Evolutionary conservation across 53 echinoderm and acorn worm species (phyloP).

Genomic region (Stichopus horrens): DNA sequence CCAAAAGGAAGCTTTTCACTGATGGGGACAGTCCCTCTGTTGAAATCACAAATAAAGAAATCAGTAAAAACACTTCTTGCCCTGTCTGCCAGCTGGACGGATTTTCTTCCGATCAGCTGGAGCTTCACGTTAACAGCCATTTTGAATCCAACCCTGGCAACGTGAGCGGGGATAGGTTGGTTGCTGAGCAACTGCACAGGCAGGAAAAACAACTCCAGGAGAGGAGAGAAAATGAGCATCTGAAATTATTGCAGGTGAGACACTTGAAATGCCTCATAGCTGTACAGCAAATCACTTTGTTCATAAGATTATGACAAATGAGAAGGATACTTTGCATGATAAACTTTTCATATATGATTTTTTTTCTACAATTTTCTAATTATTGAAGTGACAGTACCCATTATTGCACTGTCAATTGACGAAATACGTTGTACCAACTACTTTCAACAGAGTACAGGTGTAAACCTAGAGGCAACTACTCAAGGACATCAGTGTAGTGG

Average conservation of each 20-base stretch:
- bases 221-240: constrained; percentile 67
- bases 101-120: constrained; percentile 47
- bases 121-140: constrained; percentile 79
- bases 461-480: too few relatives aligned
- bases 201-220: constrained; percentile 66
- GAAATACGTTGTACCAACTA: too few relatives aligned
- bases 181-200: constrained; percentile 59
- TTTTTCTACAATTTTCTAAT: too few relatives aligned
- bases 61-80: constrained; percentile 42
- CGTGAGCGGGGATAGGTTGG: constrained; percentile 32
- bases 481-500: too few relatives aligned
- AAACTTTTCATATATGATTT: too few relatives aligned
- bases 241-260: constrained; percentile 78
- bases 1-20: constrained; percentile 2
- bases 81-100: constrained; percentile 70
- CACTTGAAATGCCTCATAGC: too few relatives aligned
- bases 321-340: too few relatives aligned
- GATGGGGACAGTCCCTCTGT: neutral
- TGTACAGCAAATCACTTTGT: too few relatives aligned
- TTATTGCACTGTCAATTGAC: too few relatives aligned
- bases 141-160: constrained; percentile 53
- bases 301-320: too few relatives aligned
- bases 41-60: neutral
- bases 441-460: too few relatives aligned
- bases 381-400: too few relatives aligned